Base-by-base conservation (phyloP, 2,888 invertebrate genomes). In the Drosophila austrosaltans region DNA sequence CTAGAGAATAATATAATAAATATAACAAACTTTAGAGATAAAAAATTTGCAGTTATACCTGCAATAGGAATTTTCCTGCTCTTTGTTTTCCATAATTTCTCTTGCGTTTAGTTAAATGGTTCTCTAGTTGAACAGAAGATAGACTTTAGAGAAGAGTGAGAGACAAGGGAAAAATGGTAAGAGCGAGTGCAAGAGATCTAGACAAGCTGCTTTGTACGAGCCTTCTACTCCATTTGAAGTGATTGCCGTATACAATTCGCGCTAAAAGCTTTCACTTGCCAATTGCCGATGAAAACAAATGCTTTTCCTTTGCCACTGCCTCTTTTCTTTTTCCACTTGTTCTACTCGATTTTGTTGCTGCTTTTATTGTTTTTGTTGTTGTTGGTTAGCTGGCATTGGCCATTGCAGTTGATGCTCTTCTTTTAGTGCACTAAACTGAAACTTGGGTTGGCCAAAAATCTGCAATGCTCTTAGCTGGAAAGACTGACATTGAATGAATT, bases 241-340 rank as follows among this genome's bases (percentile, higher is more conserved):
- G 82, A 84, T 79, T 81, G 82, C 87, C 79, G 75, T 74, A 74
- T 70, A 86, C 77, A 75, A 81, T 86, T 82, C 67, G 70, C 69
- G 77, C 79, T 87, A 87, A 85, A 85, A 85, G 88, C 86, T 82
- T 85, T 85, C 78, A 73, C 81, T 81, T 74, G 81, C 76, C 85
- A 79, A 85, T 81, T 75, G 86, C 68, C 83, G 88, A 81, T 82
- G 86, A 66, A 69, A 76, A 72, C 76, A 76, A 76, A 73, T 76
- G 76, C 64, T 66, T 54, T 67, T 67, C 73, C 66, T 58, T 72
- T 71, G 25, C 48, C 16, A 8, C 10, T 42, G 10, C 25, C 25
- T n/a, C 62, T n/a, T 30, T 53, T 44, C 48, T 48, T 48, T 10
- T 12, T 25, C 1, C 48, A 25, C 22, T 48, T 12, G 22, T 48